Percentiles rank a stretch among this genome's conserved stretches.
These are phyloP conservation scores for Salvator merianae DNA, from an alignment of 2,113 vertebrate species.

Conservation along the genomic window DNA sequence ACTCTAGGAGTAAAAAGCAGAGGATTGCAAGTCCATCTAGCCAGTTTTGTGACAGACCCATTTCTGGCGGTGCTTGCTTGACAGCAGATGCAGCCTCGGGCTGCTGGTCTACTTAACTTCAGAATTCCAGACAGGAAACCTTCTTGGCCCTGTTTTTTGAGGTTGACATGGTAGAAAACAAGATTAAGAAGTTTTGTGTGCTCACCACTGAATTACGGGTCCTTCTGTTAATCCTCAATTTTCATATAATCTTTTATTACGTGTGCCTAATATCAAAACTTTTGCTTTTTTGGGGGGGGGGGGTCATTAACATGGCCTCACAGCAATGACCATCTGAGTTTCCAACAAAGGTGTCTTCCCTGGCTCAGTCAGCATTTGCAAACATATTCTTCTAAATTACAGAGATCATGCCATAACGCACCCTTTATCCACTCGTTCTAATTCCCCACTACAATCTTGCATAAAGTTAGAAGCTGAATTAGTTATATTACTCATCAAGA, in stretches of 20 bases:
- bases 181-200: too few species aligned
- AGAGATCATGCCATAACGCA: slow-evolving; percentile 44
- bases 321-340: slow-evolving; percentile 1
- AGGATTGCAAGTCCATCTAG: too few species aligned
- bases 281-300: too few species aligned
- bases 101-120: too few species aligned
- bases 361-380: slow-evolving; percentile 41
- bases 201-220: too few species aligned
- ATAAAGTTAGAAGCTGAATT: slow-evolving; percentile 60
- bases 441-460: slow-evolving; percentile 18
- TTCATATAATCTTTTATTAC: background rate
- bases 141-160: too few species aligned
- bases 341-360: slow-evolving; percentile 25
- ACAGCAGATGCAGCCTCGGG: too few species aligned
- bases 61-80: too few species aligned
- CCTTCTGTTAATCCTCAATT: background rate
- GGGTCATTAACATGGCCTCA: background rate
- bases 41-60: too few species aligned
- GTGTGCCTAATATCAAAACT: background rate
- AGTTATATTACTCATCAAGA: slow-evolving; percentile 31
- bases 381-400: slow-evolving; percentile 60
- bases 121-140: too few species aligned
- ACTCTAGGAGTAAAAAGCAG: too few species aligned
- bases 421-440: slow-evolving; percentile 43
- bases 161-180: too few species aligned